These are phyloP conservation scores for Psilopsiagon aymara DNA, from an alignment of 2,113 vertebrate species.

Conservation along the genomic window DNA sequence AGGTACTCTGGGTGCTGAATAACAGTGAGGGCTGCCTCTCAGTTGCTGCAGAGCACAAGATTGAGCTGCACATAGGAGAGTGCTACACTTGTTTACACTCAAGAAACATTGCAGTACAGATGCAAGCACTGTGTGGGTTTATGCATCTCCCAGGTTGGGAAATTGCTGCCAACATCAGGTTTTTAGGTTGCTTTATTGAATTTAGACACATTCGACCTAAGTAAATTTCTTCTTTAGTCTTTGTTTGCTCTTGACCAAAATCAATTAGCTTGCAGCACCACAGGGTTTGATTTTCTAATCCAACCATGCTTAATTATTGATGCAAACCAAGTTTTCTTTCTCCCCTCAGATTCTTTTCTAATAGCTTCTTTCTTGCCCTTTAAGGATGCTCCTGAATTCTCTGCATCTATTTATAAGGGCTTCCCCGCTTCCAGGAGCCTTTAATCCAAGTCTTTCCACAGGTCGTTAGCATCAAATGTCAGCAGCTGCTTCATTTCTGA, in stretches of 20 bases:
- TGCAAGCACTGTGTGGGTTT: neutral
- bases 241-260: neutral
- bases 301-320: neutral
- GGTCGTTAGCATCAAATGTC: constrained; percentile 18
- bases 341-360: neutral
- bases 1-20: neutral
- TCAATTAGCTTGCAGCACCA: neutral
- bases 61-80: neutral
- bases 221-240: neutral
- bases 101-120: neutral
- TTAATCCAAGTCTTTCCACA: constrained; percentile 47
- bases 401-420: constrained; percentile 14
- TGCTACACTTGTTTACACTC: neutral
- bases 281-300: constrained; percentile 1
- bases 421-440: neutral
- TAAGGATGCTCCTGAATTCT: neutral
- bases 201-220: neutral
- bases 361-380: neutral
- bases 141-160: neutral
- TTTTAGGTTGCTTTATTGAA: neutral
- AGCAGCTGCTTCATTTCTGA: neutral
- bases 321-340: neutral
- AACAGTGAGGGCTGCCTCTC: neutral
- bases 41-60: neutral
- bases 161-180: neutral